Base-by-base conservation (phyloP, 2,113 vertebrate species). In the Pseudonaja textilis region DNA sequence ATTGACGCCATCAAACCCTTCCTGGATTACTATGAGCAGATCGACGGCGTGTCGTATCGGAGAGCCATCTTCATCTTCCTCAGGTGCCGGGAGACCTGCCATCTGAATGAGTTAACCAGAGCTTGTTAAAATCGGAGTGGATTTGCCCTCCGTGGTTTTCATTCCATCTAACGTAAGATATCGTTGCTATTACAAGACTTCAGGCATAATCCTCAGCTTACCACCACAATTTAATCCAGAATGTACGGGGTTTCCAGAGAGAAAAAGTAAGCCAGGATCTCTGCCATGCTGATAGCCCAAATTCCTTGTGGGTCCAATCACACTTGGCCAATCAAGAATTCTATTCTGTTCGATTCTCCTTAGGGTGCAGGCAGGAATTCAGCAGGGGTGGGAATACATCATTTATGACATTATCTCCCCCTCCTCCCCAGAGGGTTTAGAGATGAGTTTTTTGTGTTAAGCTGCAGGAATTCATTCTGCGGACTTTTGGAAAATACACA, bases 31-130 rank as follows among this genome's bases (percentile, higher is more conserved):
- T 98, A 99, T 0, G 98, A 98, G 25, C 97, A 98, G 85, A 93
- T 99, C 10, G 98, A 98, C 0, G 98, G 98, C 0, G 97, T 99
- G 61, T 99, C 98, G 2, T 99, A 99, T 95, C 97, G 97, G 22
- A 98, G 97, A 92, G 98, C 99, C 61, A 98, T 99, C 95, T 99
- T 99, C 96, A 98, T 99, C 95, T 99, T 99, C 92, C 99, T 99
- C 97, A 99, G 99, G 99, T 99, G 54, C 69, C 1, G 69, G 69
- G n/a, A 74, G 69, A 18, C 1, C n/a, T 34, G n/a, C 6, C 5
- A 6, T 34, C 14, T 6, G 29, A 81, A 39, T 20, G 16, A 81
- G 69, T 74, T 34, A 74, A 34, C 1, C 64, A 7, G 64, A 2
- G 14, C n/a, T 74, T 34, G 12, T n/a, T n/a, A 14, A n/a, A n/a